Evolutionary conservation across 2,888 invertebrate genomes (phyloP).

Genomic region (Caenorhabditis doughertyi): DNA sequence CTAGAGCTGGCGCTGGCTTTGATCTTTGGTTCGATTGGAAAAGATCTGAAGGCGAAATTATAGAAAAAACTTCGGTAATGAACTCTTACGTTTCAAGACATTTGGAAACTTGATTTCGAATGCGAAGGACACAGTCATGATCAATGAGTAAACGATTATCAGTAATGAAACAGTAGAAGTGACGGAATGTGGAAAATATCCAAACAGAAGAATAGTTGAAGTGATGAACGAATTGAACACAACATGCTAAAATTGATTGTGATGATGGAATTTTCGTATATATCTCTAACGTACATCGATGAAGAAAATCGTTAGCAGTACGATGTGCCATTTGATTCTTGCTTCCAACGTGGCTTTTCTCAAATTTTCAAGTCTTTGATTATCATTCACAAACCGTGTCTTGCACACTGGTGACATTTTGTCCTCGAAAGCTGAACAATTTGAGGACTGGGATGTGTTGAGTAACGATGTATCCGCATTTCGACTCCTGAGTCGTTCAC

Average conservation of each 20-base stretch:
- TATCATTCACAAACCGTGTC: constrained; percentile 37
- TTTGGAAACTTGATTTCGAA: constrained; percentile 58
- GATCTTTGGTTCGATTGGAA: constrained; percentile 4
- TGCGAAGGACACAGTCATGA: constrained; percentile 19
- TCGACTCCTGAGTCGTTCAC: constrained; percentile 44
- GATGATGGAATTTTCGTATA: background rate
- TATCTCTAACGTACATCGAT: constrained; percentile 42
- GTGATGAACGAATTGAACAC: constrained; percentile 33
- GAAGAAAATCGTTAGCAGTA: background rate
- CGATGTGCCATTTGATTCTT: constrained; percentile 48
- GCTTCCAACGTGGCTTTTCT: constrained; percentile 14
- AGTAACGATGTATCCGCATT: constrained; percentile 47
- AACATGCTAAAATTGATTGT: constrained; percentile 25
- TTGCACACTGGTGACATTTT: constrained; percentile 57
- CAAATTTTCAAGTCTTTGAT: constrained; percentile 32
- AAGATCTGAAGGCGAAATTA: background rate
- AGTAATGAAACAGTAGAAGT: constrained; percentile 1
- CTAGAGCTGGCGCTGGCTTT: background rate
- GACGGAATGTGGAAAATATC: constrained; percentile 2
- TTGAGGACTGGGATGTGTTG: constrained; percentile 42
- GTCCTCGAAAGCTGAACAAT: constrained; percentile 48
- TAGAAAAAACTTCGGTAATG: background rate
- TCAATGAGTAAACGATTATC: constrained; percentile 1
- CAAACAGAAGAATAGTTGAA: constrained; percentile 42
- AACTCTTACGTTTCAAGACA: constrained; percentile 6